Evolutionary conservation across 2,797 vertebrate species (phyloP).

Genomic region (Sebastes taczanowskii): DNA sequence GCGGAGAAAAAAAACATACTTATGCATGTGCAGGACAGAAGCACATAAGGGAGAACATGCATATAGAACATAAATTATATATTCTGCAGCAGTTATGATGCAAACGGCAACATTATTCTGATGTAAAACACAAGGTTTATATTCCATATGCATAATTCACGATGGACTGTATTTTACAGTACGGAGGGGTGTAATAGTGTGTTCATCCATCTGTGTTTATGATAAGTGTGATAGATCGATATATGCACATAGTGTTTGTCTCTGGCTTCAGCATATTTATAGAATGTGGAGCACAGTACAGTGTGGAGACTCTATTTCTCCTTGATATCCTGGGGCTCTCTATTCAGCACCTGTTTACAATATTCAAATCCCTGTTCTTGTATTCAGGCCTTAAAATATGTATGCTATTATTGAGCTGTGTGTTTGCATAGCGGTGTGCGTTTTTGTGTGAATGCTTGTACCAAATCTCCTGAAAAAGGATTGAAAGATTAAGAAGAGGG

Average conservation of each 20-base stretch:
- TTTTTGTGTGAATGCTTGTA: background rate
- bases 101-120: background rate
- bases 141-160: conserved; percentile 40
- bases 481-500: background rate
- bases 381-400: conserved; percentile 16
- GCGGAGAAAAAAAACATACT: background rate
- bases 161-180: background rate
- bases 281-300: background rate
- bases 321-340: background rate
- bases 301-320: background rate
- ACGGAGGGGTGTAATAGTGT: background rate
- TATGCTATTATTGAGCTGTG: conserved; percentile 1
- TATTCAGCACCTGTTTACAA: conserved; percentile 24
- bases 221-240: conserved; percentile 12
- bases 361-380: conserved; percentile 20
- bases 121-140: conserved; percentile 23
- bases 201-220: conserved; percentile 19
- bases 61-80: background rate
- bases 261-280: conserved; percentile 24
- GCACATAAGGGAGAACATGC: background rate
- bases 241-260: background rate
- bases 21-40: background rate
- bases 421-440: background rate
- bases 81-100: background rate
- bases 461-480: background rate